Conservation (phyloP, 2,888 invertebrate genomes). For the Cinara cedri region DNA sequence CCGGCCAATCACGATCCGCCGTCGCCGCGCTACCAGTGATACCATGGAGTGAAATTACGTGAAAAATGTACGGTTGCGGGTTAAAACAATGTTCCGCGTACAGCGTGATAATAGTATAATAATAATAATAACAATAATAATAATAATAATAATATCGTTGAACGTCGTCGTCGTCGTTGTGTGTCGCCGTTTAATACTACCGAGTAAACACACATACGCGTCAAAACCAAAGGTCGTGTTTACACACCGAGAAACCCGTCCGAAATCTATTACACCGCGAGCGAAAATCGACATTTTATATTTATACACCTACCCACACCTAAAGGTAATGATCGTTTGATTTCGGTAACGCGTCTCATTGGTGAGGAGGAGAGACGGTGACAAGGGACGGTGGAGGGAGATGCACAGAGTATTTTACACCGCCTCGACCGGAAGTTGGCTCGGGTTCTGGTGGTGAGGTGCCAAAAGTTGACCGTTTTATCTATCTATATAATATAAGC, state of each 20-base stretch:
- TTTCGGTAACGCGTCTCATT: too few relatives aligned
- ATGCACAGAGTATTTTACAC: constrained; percentile 35
- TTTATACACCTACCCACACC: too few relatives aligned
- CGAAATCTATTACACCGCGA: constrained; percentile 28
- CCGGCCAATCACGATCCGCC: constrained; percentile 27
- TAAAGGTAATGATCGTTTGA: constrained; percentile 34
- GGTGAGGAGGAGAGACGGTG: too few relatives aligned
- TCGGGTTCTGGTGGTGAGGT: constrained; percentile 50
- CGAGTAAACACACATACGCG: neutral
- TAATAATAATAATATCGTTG: neutral
- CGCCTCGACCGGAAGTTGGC: constrained; percentile 41
- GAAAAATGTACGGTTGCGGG: constrained; percentile 4
- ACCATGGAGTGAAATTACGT: neutral
- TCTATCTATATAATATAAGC: constrained; percentile 3
- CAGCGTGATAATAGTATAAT: too few relatives aligned
- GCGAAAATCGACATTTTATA: too few relatives aligned
- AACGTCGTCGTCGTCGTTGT: neutral
- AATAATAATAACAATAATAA: neutral
- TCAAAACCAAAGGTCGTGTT: neutral
- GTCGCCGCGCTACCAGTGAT: too few relatives aligned
- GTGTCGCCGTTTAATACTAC: too few relatives aligned
- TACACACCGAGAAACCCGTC: neutral
- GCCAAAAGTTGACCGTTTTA: constrained; percentile 57
- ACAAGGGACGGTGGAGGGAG: neutral
- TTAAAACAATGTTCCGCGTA: constrained; percentile 33